Base-by-base conservation (phyloP, 2,888 invertebrate species). In the Ceramica pisi region DNA sequence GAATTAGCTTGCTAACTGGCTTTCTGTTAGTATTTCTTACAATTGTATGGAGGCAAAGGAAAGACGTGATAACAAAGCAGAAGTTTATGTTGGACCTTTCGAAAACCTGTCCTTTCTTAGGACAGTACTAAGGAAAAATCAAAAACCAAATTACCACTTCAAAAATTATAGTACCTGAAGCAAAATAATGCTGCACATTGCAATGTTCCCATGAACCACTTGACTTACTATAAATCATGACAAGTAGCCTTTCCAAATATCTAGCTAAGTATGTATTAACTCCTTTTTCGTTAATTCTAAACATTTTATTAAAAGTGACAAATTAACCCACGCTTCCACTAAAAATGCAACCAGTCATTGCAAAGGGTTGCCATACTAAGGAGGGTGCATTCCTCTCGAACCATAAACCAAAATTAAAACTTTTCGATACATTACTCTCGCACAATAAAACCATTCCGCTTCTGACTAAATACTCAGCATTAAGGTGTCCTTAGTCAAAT, bases 371-470 rank as follows among this genome's bases (percentile, higher is more conserved):
- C 67, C 16, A 44, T 48, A 55, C 74, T 55, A 71, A 67, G 71
- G 66, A 85, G 84, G 92, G 92, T 86, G 87, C 87, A 88, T 92
- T 91, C 90, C 85, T 88, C 86, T 89, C 92, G 92, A 90, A 83
- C 91, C 94, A 95, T 95, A 94, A 95, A 95, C 90, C 94, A 93
- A 94, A 95, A 96, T 96, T 96, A 95, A 95, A 96, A 95, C 89
- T 95, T 94, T 91, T 91, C 95, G 92, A 94, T 95, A 96, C 96
- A 95, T 95, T 95, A 93, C 94, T 83, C 91, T 86, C 87, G 89
- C 91, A 95, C 95, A 96, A 95, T 93, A 89, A 90, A 90, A 92
- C 91, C 91, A 90, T 92, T 91, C 91, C 90, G 89, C 90, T 91
- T 86, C 90, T 91, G 90, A 92, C 95, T 96, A 95, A 96, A 94